These are phyloP conservation scores for Latrodectus elegans DNA, from an alignment of 2,888 invertebrate species.

Conservation along the genomic window DNA sequence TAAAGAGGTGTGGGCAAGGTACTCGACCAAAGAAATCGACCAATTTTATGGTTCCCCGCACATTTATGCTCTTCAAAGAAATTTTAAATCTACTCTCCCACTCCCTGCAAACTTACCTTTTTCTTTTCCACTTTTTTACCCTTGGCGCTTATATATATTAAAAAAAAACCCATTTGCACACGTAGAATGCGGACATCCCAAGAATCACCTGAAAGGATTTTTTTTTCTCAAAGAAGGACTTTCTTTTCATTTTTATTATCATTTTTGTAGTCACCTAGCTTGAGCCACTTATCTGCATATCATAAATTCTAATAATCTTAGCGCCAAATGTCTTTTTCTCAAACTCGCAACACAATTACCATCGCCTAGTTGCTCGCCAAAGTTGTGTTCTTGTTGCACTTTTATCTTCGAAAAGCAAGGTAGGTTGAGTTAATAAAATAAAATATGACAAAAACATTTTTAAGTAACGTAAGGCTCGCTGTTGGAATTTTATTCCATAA, in stretches of 20 bases:
- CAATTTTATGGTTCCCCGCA: conserved; percentile 62
- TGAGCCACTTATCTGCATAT: conserved; percentile 58
- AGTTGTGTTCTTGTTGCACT: conserved; percentile 18
- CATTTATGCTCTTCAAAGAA: conserved; percentile 48
- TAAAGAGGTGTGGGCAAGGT: conserved; percentile 4
- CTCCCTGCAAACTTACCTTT: background rate
- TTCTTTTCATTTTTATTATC: conserved; percentile 58
- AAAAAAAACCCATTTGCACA: conserved; percentile 67
- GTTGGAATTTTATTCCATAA: background rate
- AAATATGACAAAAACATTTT: background rate
- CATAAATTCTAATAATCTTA: conserved; percentile 68
- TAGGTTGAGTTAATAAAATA: background rate
- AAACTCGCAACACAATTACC: conserved; percentile 54
- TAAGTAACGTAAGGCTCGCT: background rate
- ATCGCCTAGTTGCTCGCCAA: background rate
- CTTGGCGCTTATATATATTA: conserved; percentile 3
- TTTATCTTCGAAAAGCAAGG: background rate
- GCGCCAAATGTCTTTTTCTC: conserved; percentile 58
- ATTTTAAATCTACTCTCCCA: background rate
- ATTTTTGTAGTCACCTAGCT: conserved; percentile 6
- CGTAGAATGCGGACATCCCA: conserved; percentile 27
- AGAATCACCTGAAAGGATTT: background rate
- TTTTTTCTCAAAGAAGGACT: conserved; percentile 13
- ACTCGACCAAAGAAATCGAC: conserved; percentile 18
- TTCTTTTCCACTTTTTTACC: conserved; percentile 26